Conservation (phyloP, 2,797 vertebrate genomes). For the Tragelaphus eurycerus region DNA sequence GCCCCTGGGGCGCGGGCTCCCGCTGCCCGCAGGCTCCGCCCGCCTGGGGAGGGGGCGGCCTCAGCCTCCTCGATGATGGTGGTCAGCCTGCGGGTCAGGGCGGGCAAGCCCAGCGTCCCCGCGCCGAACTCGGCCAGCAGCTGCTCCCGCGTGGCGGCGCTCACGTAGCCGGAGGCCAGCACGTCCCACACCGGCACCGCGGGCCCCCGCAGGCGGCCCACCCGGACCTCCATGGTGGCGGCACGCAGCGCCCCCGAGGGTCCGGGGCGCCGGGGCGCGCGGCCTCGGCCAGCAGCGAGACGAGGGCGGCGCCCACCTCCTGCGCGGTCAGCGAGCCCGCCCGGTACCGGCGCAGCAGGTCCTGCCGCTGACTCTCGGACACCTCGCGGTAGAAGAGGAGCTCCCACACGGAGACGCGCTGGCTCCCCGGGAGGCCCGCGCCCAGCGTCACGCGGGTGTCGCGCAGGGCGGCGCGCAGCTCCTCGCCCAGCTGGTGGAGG, state of each 20-base stretch:
- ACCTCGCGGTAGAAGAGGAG: constrained; percentile 89
- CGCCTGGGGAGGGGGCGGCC: background rate
- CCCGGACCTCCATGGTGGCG: constrained; percentile 80
- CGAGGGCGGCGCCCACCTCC: constrained; percentile 82
- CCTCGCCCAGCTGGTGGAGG: constrained; percentile 66
- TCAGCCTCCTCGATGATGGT: constrained; percentile 67
- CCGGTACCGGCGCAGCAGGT: constrained; percentile 82
- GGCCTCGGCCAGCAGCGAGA: constrained; percentile 44
- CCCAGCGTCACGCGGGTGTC: background rate
- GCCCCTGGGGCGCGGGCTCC: no score
- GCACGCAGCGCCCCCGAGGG: constrained; percentile 75
- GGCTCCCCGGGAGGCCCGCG: constrained; percentile 82
- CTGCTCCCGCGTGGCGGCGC: constrained; percentile 82
- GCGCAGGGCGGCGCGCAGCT: constrained; percentile 65
- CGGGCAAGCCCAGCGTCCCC: constrained; percentile 77
- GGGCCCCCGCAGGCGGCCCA: constrained; percentile 83
- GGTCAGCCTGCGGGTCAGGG: constrained; percentile 66
- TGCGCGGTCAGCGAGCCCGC: constrained; percentile 66
- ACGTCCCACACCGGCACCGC: constrained; percentile 90
- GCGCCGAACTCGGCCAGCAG: constrained; percentile 84
- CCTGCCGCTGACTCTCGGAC: constrained; percentile 84
- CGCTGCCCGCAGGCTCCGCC: fast-evolving
- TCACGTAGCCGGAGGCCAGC: constrained; percentile 86
- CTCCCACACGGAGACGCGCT: constrained; percentile 88
- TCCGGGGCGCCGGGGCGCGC: fast-evolving